phyloP scores from a whole-genome alignment of 2,888 invertebrate genomes.

The Microplitis deprimator region DNA sequence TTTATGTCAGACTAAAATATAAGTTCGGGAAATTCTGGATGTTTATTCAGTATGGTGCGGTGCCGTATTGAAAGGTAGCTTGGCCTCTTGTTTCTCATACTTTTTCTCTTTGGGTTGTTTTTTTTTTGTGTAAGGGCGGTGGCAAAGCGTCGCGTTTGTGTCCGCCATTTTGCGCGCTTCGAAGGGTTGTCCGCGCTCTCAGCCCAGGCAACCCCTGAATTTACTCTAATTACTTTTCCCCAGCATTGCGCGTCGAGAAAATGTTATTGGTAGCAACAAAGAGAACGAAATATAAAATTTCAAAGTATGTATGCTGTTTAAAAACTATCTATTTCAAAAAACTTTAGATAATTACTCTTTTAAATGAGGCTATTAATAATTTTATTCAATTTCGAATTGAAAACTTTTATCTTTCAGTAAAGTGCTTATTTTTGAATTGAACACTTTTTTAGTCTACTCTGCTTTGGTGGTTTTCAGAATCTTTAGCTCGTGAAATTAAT shows the following conservation, averaged over 20 bases:
- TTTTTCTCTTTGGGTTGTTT: slow-evolving; percentile 22
- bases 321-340: slow-evolving; percentile 31
- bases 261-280: slow-evolving; percentile 66
- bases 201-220: slow-evolving; percentile 61
- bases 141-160: slow-evolving; percentile 53
- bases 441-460: too few species aligned
- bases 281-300: slow-evolving; percentile 44
- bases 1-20: slow-evolving; percentile 23
- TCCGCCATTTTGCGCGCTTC: slow-evolving; percentile 66
- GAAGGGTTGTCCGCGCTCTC: slow-evolving; percentile 59
- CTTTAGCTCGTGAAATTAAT: too few species aligned
- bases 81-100: slow-evolving; percentile 49
- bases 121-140: slow-evolving; percentile 65
- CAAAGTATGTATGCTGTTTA: slow-evolving; percentile 24
- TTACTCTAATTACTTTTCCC: slow-evolving; percentile 68
- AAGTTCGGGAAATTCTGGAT: slow-evolving; percentile 51
- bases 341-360: neutral
- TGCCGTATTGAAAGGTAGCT: slow-evolving; percentile 61
- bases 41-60: slow-evolving; percentile 54
- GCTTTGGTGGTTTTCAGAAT: too few species aligned
- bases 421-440: too few species aligned
- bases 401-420: too few species aligned
- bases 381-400: neutral
- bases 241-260: slow-evolving; percentile 64
- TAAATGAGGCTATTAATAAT: slow-evolving; percentile 4